Conservation (phyloP, 2,797 vertebrate species). For the Phataginus tricuspis region DNA sequence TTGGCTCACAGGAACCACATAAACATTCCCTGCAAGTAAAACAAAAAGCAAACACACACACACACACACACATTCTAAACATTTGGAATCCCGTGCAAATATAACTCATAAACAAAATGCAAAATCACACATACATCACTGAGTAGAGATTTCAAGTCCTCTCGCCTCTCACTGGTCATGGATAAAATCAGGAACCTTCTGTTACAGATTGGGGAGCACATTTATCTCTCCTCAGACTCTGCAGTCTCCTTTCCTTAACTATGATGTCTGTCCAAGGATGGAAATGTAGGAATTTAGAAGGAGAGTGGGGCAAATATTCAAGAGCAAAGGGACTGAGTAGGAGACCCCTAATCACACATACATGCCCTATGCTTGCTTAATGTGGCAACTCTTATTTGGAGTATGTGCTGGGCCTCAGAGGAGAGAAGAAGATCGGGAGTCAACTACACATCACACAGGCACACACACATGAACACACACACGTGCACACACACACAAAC, state of each 20-base stretch:
- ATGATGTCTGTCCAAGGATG: not conserved
- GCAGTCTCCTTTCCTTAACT: not conserved
- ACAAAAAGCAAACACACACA: not conserved
- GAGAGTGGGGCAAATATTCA: not conserved
- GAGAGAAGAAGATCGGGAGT: not conserved
- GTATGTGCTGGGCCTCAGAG: not conserved
- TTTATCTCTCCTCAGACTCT: not conserved
- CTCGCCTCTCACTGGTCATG: not conserved
- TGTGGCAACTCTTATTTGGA: not conserved
- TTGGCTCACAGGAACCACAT: not conserved
- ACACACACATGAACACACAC: no score
- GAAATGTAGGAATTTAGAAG: not conserved
- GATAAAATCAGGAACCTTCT: not conserved
- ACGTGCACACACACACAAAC: not conserved
- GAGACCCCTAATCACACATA: not conserved
- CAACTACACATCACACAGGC: not conserved
- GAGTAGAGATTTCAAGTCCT: not conserved
- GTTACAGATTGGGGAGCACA: not conserved
- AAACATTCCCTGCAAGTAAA: not conserved
- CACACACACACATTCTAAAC: not conserved
- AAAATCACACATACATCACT: not conserved
- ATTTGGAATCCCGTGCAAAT: not conserved
- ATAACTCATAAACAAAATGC: not conserved
- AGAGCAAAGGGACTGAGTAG: not conserved
- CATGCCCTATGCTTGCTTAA: not conserved